These are phyloP conservation scores for Opisthograptis luteolata DNA, from an alignment of 2,888 invertebrate species.

Conservation along the genomic window DNA sequence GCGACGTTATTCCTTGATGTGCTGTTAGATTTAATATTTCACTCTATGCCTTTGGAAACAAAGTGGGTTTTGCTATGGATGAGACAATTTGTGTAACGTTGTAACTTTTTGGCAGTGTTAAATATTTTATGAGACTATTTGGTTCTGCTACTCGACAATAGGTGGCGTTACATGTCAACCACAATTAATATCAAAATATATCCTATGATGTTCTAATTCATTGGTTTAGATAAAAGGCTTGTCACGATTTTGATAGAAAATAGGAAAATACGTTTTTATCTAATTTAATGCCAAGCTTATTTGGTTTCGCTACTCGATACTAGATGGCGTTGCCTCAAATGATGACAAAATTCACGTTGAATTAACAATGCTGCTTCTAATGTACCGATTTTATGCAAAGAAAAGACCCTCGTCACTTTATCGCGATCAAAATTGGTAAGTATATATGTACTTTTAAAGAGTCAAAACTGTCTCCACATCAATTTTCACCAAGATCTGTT, in stretches of 20 bases:
- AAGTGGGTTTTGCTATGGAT: constrained; percentile 47
- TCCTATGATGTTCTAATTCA: neutral
- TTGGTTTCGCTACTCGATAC: constrained; percentile 32
- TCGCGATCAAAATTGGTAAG: no score
- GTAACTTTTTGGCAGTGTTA: constrained; percentile 66
- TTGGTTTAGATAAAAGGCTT: no score
- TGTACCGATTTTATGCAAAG: no score
- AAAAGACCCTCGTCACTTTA: no score
- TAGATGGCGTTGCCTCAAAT: constrained; percentile 29
- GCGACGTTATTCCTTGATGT: constrained; percentile 57
- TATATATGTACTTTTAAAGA: no score
- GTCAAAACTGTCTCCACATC: no score
- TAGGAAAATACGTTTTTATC: no score
- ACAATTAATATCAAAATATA: neutral
- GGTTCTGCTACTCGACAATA: constrained; percentile 45
- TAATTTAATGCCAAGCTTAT: no score
- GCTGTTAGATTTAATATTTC: constrained; percentile 39
- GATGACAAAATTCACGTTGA: no score
- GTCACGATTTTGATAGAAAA: no score
- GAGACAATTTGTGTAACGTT: constrained; percentile 54
- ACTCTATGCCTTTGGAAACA: constrained; percentile 40
- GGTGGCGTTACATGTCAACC: constrained; percentile 41
- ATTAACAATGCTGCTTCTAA: no score
- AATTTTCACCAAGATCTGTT: no score
- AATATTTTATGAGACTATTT: constrained; percentile 62